These are phyloP conservation scores for Ostrea denselamellosa DNA, from an alignment of 1,140 invertebrate genomes.

Conservation along the genomic window DNA sequence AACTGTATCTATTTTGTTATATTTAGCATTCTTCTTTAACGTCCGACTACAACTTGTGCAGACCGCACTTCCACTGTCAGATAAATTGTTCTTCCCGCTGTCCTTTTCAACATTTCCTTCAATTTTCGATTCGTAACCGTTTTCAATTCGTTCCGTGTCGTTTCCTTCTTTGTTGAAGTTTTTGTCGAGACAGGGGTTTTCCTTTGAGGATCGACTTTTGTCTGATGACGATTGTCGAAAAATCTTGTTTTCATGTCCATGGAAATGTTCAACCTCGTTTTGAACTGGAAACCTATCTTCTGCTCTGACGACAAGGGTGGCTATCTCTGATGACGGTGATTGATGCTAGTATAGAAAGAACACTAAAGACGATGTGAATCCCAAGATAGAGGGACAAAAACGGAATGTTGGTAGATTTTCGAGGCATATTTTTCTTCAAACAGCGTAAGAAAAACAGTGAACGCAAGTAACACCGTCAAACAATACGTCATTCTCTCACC, in stretches of 20 bases:
- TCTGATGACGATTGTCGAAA: background rate
- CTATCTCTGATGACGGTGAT: background rate
- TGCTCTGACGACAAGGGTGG: background rate
- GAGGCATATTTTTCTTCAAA: background rate
- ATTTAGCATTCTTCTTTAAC: background rate
- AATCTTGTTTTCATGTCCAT: background rate
- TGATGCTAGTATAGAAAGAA: background rate
- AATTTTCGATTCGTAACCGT: background rate
- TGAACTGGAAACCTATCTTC: background rate
- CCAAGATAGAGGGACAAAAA: background rate
- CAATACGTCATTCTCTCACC: constrained; percentile 20
- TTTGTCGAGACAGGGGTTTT: background rate
- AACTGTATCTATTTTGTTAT: background rate
- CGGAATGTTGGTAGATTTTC: constrained; percentile 1
- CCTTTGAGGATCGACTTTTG: background rate
- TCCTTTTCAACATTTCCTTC: background rate
- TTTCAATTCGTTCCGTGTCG: background rate
- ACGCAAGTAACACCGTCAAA: background rate
- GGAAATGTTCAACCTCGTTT: background rate
- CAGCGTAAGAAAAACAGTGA: constrained; percentile 7
- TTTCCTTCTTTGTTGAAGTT: background rate
- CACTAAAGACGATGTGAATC: background rate
- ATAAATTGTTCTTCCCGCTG: background rate
- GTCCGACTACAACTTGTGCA: background rate
- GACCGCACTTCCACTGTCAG: background rate